phyloP scores from a whole-genome alignment of 2,113 vertebrate species.

The Psettodes erumei region DNA sequence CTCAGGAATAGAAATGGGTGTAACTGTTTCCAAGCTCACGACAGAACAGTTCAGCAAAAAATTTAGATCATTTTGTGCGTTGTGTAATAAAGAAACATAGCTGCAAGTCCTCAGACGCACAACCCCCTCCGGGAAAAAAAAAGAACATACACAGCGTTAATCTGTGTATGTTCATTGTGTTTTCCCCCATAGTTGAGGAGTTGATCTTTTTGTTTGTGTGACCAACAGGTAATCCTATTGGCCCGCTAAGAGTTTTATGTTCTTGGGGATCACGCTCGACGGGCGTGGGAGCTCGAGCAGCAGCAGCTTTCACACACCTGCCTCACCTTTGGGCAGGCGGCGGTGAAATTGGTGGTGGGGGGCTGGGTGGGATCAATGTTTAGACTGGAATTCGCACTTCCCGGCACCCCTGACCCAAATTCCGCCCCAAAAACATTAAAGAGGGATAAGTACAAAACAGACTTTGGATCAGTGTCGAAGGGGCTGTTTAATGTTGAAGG shows the following conservation, averaged over 20 bases:
- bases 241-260: conserved; percentile 66
- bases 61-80: neutral
- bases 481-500: conserved; percentile 43
- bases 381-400: conserved; percentile 37
- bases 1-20: neutral
- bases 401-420: conserved; percentile 65
- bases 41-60: neutral
- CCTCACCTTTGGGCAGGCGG: conserved; percentile 18
- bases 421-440: conserved; percentile 56
- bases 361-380: conserved; percentile 16
- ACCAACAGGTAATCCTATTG: conserved; percentile 75
- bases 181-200: conserved; percentile 42
- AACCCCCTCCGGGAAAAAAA: neutral
- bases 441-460: conserved; percentile 64
- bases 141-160: neutral
- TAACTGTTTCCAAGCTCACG: neutral
- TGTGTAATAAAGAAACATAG: neutral
- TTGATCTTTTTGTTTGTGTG: conserved; percentile 77
- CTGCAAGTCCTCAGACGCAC: neutral
- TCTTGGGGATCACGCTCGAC: conserved; percentile 50
- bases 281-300: neutral
- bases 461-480: conserved; percentile 66
- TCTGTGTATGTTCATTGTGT: conserved; percentile 9
- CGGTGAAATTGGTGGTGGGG: too few species aligned
- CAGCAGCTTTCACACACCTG: conserved; percentile 41